These are phyloP conservation scores for Hyphantria cunea DNA, from an alignment of 1,140 invertebrate species.

Conservation along the genomic window DNA sequence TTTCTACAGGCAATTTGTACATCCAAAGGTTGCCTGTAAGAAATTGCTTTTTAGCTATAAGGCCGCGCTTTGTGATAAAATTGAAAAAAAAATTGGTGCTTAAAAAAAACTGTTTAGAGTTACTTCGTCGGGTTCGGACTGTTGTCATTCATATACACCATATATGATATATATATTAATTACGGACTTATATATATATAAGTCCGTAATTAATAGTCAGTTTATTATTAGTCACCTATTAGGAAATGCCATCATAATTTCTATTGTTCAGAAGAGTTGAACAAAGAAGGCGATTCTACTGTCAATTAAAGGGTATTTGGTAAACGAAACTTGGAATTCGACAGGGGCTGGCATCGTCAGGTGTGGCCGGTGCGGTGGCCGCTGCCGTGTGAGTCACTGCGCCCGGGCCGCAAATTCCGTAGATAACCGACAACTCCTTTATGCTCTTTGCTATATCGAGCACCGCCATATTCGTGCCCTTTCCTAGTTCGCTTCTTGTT, in stretches of 20 bases:
- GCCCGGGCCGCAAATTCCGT: conserved; percentile 69
- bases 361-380: conserved; percentile 57
- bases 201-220: no score
- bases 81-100: no score
- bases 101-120: no score
- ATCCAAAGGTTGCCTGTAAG: no score
- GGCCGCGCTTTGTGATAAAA: no score
- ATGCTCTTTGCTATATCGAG: conserved; percentile 60
- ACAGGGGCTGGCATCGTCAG: conserved; percentile 65
- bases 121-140: no score
- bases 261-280: conserved; percentile 14
- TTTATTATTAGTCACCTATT: background rate
- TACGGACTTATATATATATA: no score
- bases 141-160: no score
- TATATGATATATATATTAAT: no score
- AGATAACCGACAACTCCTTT: conserved; percentile 77
- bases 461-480: conserved; percentile 35
- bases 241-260: conserved; percentile 6
- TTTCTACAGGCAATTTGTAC: no score
- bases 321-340: conserved; percentile 60
- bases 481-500: conserved; percentile 32
- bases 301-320: conserved; percentile 32
- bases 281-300: conserved; percentile 21
- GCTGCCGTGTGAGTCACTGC: conserved; percentile 60
- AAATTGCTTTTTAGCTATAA: no score